These are phyloP conservation scores for Chondrosia reniformis DNA, from an alignment of 37 sponge, comb jelly and placozoan species.

Conservation along the genomic window DNA sequence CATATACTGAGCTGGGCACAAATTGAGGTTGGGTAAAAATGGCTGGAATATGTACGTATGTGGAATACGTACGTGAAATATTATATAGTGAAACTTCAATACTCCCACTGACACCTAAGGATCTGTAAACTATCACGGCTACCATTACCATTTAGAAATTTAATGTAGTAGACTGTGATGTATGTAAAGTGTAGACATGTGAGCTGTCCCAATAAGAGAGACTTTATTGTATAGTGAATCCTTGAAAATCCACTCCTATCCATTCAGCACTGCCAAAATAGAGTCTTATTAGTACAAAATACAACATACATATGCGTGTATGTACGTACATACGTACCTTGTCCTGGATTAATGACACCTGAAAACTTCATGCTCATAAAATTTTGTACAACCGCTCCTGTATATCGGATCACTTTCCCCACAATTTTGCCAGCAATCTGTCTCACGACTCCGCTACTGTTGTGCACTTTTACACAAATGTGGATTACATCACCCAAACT, in stretches of 20 bases:
- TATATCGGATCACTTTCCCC: conserved; percentile 45
- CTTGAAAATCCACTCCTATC: background rate
- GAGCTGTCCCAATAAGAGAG: too few species aligned
- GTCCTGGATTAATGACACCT: conserved; percentile 62
- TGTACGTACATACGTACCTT: conserved; percentile 38
- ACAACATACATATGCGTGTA: conserved; percentile 13
- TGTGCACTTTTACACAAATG: conserved; percentile 36
- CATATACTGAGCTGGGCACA: background rate
- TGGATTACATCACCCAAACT: conserved; percentile 42
- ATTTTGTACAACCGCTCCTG: conserved; percentile 36
- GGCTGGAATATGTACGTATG: too few species aligned
- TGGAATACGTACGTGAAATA: background rate
- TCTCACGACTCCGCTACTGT: conserved; percentile 45
- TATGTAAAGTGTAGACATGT: too few species aligned
- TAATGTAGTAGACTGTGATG: too few species aligned
- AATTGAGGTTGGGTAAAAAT: background rate
- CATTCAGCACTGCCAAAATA: background rate
- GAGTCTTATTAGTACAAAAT: too few species aligned
- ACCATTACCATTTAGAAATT: too few species aligned
- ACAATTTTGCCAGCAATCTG: conserved; percentile 70
- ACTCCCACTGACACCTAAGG: background rate
- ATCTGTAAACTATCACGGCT: too few species aligned
- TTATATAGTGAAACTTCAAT: background rate
- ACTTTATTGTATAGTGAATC: background rate
- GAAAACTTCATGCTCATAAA: conserved; percentile 74